phyloP scores from a whole-genome alignment of 2,113 vertebrate genomes.

The Anser cygnoides region DNA sequence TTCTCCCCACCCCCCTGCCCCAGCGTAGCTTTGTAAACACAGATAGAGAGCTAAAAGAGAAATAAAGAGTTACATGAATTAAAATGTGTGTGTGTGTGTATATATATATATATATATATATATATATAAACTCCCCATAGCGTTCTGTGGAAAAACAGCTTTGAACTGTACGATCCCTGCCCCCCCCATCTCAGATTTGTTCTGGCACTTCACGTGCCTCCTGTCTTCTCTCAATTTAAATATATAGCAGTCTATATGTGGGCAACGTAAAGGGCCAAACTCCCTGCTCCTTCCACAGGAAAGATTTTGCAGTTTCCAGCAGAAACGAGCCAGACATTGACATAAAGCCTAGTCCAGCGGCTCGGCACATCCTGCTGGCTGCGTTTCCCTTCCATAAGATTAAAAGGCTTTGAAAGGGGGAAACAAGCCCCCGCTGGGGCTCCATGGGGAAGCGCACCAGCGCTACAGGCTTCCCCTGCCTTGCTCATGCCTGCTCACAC shows the following conservation, averaged over 20 bases:
- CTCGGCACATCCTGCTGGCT: constrained; percentile 11
- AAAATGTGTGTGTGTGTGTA: too few species aligned
- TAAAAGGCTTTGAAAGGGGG: background rate
- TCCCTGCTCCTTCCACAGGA: background rate
- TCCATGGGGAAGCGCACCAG: rapidly evolving
- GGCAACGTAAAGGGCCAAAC: background rate
- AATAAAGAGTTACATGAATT: background rate
- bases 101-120: background rate
- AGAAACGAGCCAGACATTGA: background rate
- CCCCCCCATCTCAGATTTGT: background rate
- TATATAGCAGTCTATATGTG: background rate
- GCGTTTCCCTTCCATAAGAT: background rate
- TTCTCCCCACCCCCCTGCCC: too few species aligned
- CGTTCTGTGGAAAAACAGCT: background rate
- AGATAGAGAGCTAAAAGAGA: background rate
- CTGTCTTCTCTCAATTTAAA: background rate
- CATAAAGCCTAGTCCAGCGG: background rate
- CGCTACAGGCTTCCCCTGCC: rapidly evolving
- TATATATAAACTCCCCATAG: background rate
- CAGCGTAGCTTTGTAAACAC: background rate
- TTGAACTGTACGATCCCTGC: background rate
- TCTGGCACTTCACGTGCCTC: background rate
- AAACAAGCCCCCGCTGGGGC: background rate
- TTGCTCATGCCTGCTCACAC: background rate
- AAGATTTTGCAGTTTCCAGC: constrained; percentile 41